Evolutionary conservation across 2,113 vertebrate species (phyloP).

Genomic region (Prietella phreatophila): DNA sequence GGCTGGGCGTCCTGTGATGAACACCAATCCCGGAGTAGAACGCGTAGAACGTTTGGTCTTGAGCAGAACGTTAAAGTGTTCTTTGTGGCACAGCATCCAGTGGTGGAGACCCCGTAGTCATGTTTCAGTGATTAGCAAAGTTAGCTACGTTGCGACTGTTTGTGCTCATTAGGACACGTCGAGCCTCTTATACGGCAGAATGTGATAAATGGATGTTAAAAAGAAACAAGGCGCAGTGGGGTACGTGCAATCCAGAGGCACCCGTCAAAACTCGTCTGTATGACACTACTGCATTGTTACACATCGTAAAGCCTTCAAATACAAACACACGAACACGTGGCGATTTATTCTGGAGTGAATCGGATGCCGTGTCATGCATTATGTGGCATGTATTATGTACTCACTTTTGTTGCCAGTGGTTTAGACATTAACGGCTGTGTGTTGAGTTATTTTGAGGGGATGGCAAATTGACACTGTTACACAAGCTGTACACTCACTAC

Average conservation of each 20-base stretch:
- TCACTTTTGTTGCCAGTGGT: no score
- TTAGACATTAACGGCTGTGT: no score
- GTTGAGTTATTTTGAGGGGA: no score
- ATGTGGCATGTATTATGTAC: no score
- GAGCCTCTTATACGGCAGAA: not conserved
- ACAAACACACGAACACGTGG: conserved; percentile 1
- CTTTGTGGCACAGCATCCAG: not conserved
- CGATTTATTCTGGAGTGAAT: not conserved
- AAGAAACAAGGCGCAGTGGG: conserved; percentile 6
- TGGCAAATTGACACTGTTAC: no score
- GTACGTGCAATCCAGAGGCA: conserved; percentile 8
- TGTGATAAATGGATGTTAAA: conserved; percentile 30
- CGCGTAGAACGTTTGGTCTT: not conserved
- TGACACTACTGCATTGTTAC: not conserved
- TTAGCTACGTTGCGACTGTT: conserved; percentile 26
- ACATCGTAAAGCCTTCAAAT: not conserved
- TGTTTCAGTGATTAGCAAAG: not conserved
- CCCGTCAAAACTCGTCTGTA: not conserved
- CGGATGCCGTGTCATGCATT: not conserved
- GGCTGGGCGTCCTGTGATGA: no score
- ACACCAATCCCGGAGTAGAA: not conserved
- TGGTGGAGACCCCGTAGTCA: not conserved
- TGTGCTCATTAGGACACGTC: conserved; percentile 55
- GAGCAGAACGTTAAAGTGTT: not conserved
- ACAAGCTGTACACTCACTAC: no score